Evolutionary conservation across 2,888 invertebrate genomes (phyloP), one percentile per base, ranked within the genome.

Genomic region (Cheilosia impressa): DNA sequence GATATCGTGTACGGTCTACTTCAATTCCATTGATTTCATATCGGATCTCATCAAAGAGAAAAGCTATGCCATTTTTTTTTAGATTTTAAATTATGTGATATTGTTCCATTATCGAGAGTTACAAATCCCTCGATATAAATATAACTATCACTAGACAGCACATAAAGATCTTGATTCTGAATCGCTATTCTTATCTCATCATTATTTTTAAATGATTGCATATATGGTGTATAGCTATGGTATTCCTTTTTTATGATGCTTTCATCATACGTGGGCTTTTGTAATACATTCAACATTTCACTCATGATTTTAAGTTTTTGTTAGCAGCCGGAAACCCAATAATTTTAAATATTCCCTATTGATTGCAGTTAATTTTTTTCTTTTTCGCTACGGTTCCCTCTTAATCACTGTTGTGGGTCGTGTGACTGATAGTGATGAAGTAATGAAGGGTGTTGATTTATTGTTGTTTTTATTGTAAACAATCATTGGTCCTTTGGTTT

Each of bases 261-360:
- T 4, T 80, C 57, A 65, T 80, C 73, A 43, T 57, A 47, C 58
- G 38, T 7, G 15, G 73, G 65, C 24, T 72, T 58, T 34, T 80
- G 53, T 57, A 58, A 60, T 17, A 88, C 58, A 71, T 88, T 87
- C 66, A 89, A 76, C 15, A 88, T 79, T 50, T 88, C 43, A 58
- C 19, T 77, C 69, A 76, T 82, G 38, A 41, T 69, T 19, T 19
- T 19, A 1, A 2, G 19, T 19, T 19, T 19, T 19, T 19, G 19
- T 19, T 19, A 19, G 19, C 19, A 57, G 34, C 50, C 60, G 41
- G 5, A 84, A 66, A 27, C 81, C 76, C 15, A 87, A 57, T 43
- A 52, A 66, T 80, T 79, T 63, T 31, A 87, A 65, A 58, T 38
- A 88, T 24, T 76, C 15, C 53, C 60, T 77, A 55, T 83, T 87